A percentile compares a stretch with the other conserved stretches of the same genome.
Conservation (phyloP, 2,888 invertebrate species). For the Machimus rusticus region DNA sequence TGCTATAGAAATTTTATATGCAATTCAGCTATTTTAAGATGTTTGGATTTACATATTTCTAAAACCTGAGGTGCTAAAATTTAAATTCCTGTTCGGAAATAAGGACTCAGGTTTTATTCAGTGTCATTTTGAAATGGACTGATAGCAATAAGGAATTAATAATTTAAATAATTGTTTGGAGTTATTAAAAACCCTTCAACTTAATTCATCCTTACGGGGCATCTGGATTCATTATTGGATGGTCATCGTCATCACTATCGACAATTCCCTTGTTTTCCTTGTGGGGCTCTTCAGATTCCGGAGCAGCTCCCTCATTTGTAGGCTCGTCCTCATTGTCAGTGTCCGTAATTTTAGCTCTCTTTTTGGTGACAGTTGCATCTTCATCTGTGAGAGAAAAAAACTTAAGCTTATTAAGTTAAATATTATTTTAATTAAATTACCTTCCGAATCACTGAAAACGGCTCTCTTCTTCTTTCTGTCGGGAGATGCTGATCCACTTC, state of each 20-base stretch:
- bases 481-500: conserved; percentile 49
- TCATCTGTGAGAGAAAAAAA: conserved; percentile 27
- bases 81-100: no score
- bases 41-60: no score
- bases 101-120: no score
- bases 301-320: conserved; percentile 51
- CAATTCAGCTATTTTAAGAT: no score
- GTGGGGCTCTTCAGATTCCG: conserved; percentile 49
- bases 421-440: conserved; percentile 55
- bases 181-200: no score
- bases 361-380: conserved; percentile 55
- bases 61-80: no score
- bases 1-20: no score
- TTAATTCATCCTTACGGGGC: conserved; percentile 1
- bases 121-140: no score
- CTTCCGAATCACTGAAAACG: conserved; percentile 69
- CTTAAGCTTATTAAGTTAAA: conserved; percentile 24
- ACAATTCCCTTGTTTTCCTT: conserved; percentile 55
- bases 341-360: conserved; percentile 67
- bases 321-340: conserved; percentile 67
- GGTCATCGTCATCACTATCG: conserved; percentile 67
- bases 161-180: no score
- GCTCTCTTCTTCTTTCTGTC: conserved; percentile 57
- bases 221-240: conserved; percentile 35
- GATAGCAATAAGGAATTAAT: no score